Evolutionary conservation across 2,113 vertebrate genomes (phyloP).

Genomic region (Esox niger): DNA sequence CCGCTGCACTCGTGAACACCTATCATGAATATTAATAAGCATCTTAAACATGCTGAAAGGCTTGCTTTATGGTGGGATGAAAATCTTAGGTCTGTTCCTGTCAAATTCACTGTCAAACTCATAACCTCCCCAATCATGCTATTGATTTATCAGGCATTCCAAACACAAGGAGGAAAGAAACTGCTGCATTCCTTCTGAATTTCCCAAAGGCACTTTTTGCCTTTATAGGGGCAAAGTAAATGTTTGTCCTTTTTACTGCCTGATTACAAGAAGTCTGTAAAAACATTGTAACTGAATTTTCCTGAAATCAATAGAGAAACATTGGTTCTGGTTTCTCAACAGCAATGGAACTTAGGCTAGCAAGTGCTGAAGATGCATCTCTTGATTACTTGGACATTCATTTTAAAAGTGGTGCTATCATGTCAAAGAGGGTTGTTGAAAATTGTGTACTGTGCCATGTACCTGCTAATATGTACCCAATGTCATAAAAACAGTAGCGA

Average conservation of each 20-base stretch:
- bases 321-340: too few relatives aligned
- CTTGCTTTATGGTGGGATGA: conserved; percentile 11
- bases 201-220: conserved; percentile 18
- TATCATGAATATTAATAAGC: neutral
- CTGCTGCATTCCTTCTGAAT: conserved; percentile 15
- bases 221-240: neutral
- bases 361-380: too few relatives aligned
- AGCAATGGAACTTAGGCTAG: too few relatives aligned
- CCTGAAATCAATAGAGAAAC: neutral
- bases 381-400: too few relatives aligned
- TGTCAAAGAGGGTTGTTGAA: too few relatives aligned
- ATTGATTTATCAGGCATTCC: conserved; percentile 19
- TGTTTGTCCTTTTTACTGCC: neutral
- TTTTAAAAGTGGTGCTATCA: too few relatives aligned
- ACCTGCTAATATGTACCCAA: too few relatives aligned
- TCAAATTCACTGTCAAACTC: conserved; percentile 4
- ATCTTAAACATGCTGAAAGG: neutral
- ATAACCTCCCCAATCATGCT: neutral
- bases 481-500: too few relatives aligned
- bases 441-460: too few relatives aligned
- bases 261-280: neutral
- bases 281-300: neutral
- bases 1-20: neutral
- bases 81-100: neutral
- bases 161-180: conserved; percentile 10